Conservation (phyloP, 2,797 vertebrate genomes). For the Enteromius anoplus region DNA sequence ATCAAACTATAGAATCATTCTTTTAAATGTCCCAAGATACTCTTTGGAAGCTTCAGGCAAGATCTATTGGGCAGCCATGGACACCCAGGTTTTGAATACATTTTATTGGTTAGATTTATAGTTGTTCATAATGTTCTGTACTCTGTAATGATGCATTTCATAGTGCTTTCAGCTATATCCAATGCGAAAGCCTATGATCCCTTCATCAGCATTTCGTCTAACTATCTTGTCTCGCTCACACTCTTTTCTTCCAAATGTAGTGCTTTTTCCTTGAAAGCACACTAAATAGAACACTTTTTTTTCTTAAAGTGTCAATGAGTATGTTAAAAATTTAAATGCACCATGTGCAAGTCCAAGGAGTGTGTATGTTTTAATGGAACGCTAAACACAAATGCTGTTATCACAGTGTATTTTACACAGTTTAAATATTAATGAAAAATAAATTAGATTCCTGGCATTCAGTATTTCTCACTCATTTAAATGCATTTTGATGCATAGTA, state of each 20-base stretch:
- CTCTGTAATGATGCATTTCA: slow-evolving; percentile 15
- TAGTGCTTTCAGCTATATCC: background rate
- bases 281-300: background rate
- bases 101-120: background rate
- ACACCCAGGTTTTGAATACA: background rate
- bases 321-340: background rate
- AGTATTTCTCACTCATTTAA: background rate
- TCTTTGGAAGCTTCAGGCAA: background rate
- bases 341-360: background rate
- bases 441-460: background rate
- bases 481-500: background rate
- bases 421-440: background rate
- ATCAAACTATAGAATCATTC: background rate
- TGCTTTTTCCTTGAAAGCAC: background rate
- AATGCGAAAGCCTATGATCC: background rate
- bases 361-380: background rate
- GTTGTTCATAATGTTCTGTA: background rate
- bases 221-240: background rate
- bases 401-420: background rate
- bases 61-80: background rate
- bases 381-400: background rate
- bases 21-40: too few relatives aligned
- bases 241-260: background rate
- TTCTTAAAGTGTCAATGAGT: background rate
- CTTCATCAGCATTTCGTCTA: slow-evolving; percentile 1